Evolutionary conservation across 2,113 vertebrate species (phyloP), one percentile per base, ranked within the genome.

Genomic region (Ariopsis seemanni): DNA sequence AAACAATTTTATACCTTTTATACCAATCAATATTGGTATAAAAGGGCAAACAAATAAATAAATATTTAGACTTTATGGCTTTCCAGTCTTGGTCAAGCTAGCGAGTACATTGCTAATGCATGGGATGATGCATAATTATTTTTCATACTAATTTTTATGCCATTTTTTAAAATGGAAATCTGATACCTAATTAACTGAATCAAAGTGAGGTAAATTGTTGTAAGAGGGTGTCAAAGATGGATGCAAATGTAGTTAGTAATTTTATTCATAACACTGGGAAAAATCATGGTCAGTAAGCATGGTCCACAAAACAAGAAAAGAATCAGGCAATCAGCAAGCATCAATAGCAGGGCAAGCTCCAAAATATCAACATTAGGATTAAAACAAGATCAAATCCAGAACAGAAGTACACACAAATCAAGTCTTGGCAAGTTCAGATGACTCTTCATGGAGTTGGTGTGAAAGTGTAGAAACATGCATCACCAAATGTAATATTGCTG

Each of bases 171-270:
- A 42, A 42, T 42, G 34, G 34, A 42, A 42, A 42, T 42, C 34
- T 42, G 34, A 42, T 42, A 42, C 34, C 34, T 80, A 89, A 93
- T 94, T 93, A 93, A 92, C 88, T 90, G 90, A 83, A 91, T 42
- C 34, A 42, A 42, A 90, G 89, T 92, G 84, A 88, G 87, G 92
- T 92, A 92, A 69, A 14, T 69, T 30, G n/a, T 72, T 34, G 34
- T 7, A 42, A 18, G 15, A 71, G 27, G n/a, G 27, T 27, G n/a
- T 67, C 18, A 15, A 67, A 67, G 9, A 12, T 9, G 10, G 7
- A 65, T 65, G 25, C 25, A 65, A 65, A 65, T 25, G 25, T 25
- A 65, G 12, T 6, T 69, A 15, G 14, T 5, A 15, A 11, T 20
- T 69, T 69, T 14, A 27, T 12, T 67, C 1, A 67, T 1, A 42